Base-by-base conservation (phyloP, 2,113 vertebrate genomes). In the Colossoma macropomum region DNA sequence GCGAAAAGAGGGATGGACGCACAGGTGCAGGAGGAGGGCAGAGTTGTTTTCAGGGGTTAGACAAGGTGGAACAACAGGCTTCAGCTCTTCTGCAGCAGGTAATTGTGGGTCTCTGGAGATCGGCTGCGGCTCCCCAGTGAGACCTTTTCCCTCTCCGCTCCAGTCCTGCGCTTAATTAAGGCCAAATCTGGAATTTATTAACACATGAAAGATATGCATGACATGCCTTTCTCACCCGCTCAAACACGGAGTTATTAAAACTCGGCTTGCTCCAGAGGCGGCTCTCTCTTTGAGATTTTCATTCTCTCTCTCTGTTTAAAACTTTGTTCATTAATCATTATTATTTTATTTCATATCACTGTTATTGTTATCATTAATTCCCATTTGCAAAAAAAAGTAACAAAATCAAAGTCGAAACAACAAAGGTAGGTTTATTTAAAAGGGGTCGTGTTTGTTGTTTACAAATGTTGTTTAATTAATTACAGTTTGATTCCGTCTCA, bases 101-200 rank as follows among this genome's bases (percentile, higher is more conserved):
- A 86, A 84, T 76, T 60, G 52, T 78, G 80, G 32, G 9, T 87
- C 78, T 38, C 79, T n/a, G 1, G 79, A 76, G 82, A 66, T 23
- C 4, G 16, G 16, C 21, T 23, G 27, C 30, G 25, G 30, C 25
- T 30, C 84, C 85, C 56, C 41, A 27, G 85, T 50, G 85, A 73
- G 54, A 19, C 17, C 30, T 65, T 72, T 79, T 82, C 70, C 69
- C 74, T 62, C 30, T 68, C 63, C 32, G 50, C 77, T 59, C 68
- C 80, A 59, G 21, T 62, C 59, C 25, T 78, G 6, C 41, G 82
- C 17, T 72, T 88, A 83, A 66, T 89, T 88, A 86, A 60, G 74
- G n/a, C 60, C 77, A 56, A 63, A 87, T 86, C 41, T 75, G 73
- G 71, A 84, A 74, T 84, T 50, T 87, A 89, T 90, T 87, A 86